Evolutionary conservation across 2,113 vertebrate genomes (phyloP).

Genomic region (Macaca fascicularis): DNA sequence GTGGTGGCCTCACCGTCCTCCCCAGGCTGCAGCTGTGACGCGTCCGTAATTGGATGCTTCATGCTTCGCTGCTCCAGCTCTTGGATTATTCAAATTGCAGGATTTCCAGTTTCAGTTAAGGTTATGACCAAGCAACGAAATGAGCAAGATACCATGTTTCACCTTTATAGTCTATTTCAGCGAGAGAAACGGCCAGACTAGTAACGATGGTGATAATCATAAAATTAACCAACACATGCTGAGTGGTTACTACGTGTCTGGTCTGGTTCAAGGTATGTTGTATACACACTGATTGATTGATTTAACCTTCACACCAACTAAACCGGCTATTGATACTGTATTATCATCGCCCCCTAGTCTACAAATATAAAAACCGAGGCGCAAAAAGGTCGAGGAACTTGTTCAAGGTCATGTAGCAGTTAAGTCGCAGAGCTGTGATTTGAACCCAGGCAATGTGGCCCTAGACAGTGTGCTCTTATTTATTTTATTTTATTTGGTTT

Average conservation of each 20-base stretch:
- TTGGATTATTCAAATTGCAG: conserved; percentile 64
- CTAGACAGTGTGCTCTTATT: neutral
- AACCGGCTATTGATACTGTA: neutral
- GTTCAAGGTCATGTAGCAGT: neutral
- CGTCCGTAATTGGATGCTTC: conserved; percentile 68
- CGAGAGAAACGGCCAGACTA: neutral
- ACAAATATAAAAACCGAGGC: neutral
- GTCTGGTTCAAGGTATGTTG: neutral
- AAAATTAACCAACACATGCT: neutral
- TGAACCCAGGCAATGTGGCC: neutral
- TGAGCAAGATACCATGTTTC: neutral
- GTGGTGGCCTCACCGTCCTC: conserved; percentile 48
- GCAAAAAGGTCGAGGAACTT: neutral
- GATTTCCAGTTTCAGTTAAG: conserved; percentile 60
- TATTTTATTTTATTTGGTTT: too few relatives aligned
- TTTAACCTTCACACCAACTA: neutral
- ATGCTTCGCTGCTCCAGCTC: conserved; percentile 26
- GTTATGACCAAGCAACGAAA: conserved; percentile 20
- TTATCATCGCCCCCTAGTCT: neutral
- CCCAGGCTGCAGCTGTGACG: conserved; percentile 25
- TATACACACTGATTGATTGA: neutral
- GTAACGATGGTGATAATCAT: neutral
- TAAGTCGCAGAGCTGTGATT: neutral
- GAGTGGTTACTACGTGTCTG: neutral
- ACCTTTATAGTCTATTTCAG: neutral